These are phyloP conservation scores for Ylistrum balloti DNA, from an alignment of 1,140 invertebrate species.

Conservation along the genomic window DNA sequence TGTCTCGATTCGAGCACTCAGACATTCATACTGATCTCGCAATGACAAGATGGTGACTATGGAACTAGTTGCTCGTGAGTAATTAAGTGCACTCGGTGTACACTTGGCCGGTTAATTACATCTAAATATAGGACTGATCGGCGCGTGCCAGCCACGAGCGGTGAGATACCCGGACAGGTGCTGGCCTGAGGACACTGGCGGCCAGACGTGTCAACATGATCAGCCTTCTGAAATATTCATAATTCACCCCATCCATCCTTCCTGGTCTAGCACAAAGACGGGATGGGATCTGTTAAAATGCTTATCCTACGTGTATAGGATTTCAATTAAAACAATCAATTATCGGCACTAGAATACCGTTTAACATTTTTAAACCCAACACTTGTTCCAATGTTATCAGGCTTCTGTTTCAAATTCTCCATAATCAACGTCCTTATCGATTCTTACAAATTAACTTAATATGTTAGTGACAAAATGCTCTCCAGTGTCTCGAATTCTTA, in stretches of 20 bases:
- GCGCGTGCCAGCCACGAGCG: constrained; percentile 28
- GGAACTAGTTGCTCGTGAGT: constrained; percentile 18
- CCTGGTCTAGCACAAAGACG: background rate
- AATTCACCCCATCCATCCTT: background rate
- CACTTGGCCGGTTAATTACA: constrained; percentile 32
- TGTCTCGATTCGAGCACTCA: too few relatives aligned
- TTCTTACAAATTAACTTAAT: background rate
- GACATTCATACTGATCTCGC: background rate
- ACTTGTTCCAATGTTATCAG: background rate
- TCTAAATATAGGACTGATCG: background rate
- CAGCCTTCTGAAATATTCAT: background rate
- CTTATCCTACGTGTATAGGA: background rate
- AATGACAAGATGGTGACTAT: background rate
- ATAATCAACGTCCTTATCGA: background rate
- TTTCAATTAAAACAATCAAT: constrained; percentile 29
- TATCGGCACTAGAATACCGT: constrained; percentile 12
- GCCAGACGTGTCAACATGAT: background rate
- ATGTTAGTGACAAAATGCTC: background rate
- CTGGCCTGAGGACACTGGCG: background rate
- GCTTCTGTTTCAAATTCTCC: background rate
- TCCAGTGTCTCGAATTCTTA: background rate
- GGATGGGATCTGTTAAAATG: background rate
- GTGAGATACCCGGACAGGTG: constrained; percentile 36
- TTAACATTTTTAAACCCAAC: background rate
- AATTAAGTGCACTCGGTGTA: constrained; percentile 27